phyloP scores from a whole-genome alignment of 2,113 vertebrate species.

The Syngnathoides biaculeatus region DNA sequence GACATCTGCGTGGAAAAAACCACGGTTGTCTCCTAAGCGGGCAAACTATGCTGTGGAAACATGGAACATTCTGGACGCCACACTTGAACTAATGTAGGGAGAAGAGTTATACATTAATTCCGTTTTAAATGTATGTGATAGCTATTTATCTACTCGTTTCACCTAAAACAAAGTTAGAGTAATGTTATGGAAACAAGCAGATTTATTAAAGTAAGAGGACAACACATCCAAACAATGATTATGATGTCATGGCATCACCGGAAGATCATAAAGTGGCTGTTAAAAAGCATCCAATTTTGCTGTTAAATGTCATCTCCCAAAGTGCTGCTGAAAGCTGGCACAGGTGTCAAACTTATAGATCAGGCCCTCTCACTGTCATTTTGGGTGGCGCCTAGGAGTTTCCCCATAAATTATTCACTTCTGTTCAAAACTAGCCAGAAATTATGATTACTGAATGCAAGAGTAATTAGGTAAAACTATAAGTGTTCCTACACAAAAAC shows the following conservation, averaged over 20 bases:
- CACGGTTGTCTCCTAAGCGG: slow-evolving; percentile 37
- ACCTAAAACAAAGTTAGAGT: neutral
- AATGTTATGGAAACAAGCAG: neutral
- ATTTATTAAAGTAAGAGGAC: neutral
- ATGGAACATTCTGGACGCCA: neutral
- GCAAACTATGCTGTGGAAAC: neutral
- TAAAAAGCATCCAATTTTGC: neutral
- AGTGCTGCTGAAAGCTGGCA: neutral
- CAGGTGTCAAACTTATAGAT: too few species aligned
- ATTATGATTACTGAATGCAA: neutral
- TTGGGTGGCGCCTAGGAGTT: too few species aligned
- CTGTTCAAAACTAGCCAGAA: neutral
- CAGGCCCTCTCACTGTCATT: too few species aligned
- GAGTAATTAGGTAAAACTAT: neutral
- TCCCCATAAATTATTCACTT: too few species aligned
- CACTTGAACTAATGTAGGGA: slow-evolving; percentile 7
- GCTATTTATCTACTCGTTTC: neutral
- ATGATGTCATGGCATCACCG: neutral
- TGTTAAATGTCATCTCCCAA: neutral
- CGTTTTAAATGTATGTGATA: neutral
- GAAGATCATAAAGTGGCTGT: neutral
- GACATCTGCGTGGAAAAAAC: slow-evolving; percentile 77
- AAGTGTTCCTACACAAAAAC: too few species aligned
- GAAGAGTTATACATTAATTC: neutral
- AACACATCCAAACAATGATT: neutral